These are phyloP conservation scores for Pseudomyrmex flavicornis DNA, from an alignment of 1,140 invertebrate species.

Conservation along the genomic window DNA sequence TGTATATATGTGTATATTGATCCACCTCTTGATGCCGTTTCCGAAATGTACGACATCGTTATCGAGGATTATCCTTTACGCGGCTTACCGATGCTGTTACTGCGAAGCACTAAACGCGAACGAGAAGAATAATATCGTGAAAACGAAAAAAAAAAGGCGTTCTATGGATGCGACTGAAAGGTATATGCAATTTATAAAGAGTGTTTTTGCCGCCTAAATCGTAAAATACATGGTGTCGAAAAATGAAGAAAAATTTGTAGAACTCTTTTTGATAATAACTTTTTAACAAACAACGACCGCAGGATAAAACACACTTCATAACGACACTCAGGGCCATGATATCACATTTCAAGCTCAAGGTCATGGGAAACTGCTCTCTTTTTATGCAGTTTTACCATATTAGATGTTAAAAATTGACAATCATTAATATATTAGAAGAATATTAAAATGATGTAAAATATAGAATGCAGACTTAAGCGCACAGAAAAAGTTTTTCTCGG, in stretches of 20 bases:
- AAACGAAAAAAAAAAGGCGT: slow-evolving; percentile 27
- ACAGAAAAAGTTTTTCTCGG: not conserved
- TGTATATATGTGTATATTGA: slow-evolving; percentile 9
- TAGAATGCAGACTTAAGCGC: not conserved
- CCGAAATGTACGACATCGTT: slow-evolving; percentile 55
- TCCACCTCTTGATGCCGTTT: slow-evolving; percentile 42
- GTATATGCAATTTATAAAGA: not conserved
- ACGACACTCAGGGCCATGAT: no score
- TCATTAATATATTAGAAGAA: not conserved
- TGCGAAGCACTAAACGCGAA: slow-evolving; percentile 48
- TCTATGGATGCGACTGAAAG: not conserved
- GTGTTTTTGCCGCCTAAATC: no score
- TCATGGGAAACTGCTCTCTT: no score
- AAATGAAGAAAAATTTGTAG: no score
- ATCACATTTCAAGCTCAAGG: no score
- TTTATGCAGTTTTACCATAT: no score
- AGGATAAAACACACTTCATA: no score
- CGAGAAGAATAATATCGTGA: slow-evolving; percentile 18
- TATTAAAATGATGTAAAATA: not conserved
- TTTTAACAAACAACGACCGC: no score
- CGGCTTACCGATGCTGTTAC: slow-evolving; percentile 50
- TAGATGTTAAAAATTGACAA: not conserved
- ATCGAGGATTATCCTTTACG: slow-evolving; percentile 59
- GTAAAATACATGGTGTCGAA: no score
- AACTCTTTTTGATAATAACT: no score